phyloP scores from a whole-genome alignment of 1,140 invertebrate genomes.

The Drosophila lowei region DNA sequence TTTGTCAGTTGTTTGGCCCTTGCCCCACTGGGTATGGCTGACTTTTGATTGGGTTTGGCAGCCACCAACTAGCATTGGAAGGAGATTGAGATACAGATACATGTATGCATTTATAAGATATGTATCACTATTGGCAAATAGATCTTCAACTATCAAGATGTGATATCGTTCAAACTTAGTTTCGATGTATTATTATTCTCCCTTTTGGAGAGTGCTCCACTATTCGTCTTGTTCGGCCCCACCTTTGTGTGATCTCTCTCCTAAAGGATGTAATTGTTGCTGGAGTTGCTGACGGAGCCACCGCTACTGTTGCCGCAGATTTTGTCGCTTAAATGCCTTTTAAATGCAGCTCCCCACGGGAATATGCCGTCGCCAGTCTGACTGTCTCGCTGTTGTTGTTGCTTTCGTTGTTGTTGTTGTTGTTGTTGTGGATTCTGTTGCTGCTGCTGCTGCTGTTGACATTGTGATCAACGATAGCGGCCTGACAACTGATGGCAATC shows the following conservation, averaged over 20 bases:
- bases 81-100: no score
- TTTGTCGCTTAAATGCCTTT: slow-evolving; percentile 82
- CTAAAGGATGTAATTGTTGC: slow-evolving; percentile 67
- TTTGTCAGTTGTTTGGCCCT: slow-evolving; percentile 43
- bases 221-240: not conserved
- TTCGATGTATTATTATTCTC: not conserved
- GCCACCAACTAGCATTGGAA: no score
- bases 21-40: slow-evolving; percentile 50
- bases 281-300: slow-evolving; percentile 46
- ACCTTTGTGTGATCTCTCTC: not conserved
- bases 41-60: slow-evolving; percentile 51
- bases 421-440: slow-evolving; percentile 34
- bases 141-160: no score
- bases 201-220: slow-evolving; percentile 9
- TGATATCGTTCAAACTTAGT: no score
- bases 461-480: slow-evolving; percentile 81
- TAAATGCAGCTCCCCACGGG: slow-evolving; percentile 82
- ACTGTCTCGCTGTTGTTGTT: slow-evolving; percentile 63
- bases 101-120: no score
- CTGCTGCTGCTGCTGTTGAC: slow-evolving; percentile 68
- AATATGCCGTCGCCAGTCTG: slow-evolving; percentile 77
- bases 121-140: no score
- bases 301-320: slow-evolving; percentile 58
- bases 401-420: slow-evolving; percentile 30
- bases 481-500: slow-evolving; percentile 81